A percentile compares a stretch with the other conserved stretches of the same genome.
phyloP scores from a whole-genome alignment of 2,797 vertebrate genomes.

The Propithecus deckenii region DNA sequence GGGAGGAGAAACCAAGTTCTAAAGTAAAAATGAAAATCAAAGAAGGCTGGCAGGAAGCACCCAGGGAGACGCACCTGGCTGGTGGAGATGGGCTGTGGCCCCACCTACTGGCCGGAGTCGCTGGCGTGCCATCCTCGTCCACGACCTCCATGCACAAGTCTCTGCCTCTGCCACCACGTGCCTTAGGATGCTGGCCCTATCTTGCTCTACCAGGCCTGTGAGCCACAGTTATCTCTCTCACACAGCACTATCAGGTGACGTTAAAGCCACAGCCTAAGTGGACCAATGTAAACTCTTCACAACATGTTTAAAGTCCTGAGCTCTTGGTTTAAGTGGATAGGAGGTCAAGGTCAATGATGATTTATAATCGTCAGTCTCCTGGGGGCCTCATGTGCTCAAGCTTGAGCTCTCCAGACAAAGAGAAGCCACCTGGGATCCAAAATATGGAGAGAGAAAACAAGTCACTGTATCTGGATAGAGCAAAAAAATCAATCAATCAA shows the following conservation, averaged over 20 bases:
- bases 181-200: background rate
- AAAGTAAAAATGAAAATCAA: slow-evolving; percentile 12
- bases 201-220: slow-evolving; percentile 13
- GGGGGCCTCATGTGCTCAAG: background rate
- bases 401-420: background rate
- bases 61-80: background rate
- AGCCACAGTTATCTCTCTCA: slow-evolving; percentile 22
- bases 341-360: slow-evolving; percentile 2
- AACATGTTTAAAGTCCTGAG: slow-evolving; percentile 28
- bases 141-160: slow-evolving; percentile 24
- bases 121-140: background rate
- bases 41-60: background rate
- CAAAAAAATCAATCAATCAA: background rate
- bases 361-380: slow-evolving; percentile 42
- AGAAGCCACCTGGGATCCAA: background rate
- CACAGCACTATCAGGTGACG: background rate
- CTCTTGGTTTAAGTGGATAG: slow-evolving; percentile 16
- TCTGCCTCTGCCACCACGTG: background rate
- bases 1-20: background rate
- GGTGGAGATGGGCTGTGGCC: slow-evolving; percentile 42
- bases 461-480: background rate
- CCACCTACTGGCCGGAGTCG: slow-evolving; percentile 54
- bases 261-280: background rate
- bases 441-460: slow-evolving; percentile 32
- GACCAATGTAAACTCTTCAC: background rate